These are phyloP conservation scores for Phyllotreta striolata DNA, from an alignment of 2,888 invertebrate species.

Conservation along the genomic window DNA sequence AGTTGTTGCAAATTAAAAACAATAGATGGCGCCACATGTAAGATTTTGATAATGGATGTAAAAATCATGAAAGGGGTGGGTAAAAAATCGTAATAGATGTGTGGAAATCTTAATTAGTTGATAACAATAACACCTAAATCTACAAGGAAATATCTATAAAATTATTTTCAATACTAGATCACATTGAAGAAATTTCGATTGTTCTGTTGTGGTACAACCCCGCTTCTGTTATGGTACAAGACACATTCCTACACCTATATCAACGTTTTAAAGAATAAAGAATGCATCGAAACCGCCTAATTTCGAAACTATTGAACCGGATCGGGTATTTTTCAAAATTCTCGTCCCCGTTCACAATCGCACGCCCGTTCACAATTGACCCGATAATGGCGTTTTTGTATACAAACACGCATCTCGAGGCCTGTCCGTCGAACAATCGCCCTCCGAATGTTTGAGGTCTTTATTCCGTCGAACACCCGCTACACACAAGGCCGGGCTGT, in stretches of 20 bases:
- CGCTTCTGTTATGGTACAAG: no score
- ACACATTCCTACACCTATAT: conserved; percentile 3
- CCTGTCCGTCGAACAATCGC: conserved; percentile 53
- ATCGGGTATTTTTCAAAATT: conserved; percentile 17
- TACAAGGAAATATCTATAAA: no score
- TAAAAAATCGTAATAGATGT: no score
- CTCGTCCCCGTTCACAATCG: conserved; percentile 32
- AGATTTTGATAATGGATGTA: no score
- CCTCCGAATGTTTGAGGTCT: conserved; percentile 39
- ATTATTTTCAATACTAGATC: no score
- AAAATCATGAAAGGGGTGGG: no score
- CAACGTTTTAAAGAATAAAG: conserved; percentile 16
- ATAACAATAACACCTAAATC: no score
- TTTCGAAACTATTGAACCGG: conserved; percentile 13
- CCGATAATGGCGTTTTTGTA: conserved; percentile 58
- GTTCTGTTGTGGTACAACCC: no score
- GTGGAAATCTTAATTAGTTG: no score
- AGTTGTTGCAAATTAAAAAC: no score
- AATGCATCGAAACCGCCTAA: conserved; percentile 9
- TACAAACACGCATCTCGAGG: conserved; percentile 56
- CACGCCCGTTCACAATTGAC: conserved; percentile 52
- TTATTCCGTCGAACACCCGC: conserved; percentile 44
- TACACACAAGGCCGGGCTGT: conserved; percentile 39
- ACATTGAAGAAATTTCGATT: no score
- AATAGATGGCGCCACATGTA: no score